Conservation (phyloP, 1,140 invertebrate species). For the Drosophila bifasciata region DNA sequence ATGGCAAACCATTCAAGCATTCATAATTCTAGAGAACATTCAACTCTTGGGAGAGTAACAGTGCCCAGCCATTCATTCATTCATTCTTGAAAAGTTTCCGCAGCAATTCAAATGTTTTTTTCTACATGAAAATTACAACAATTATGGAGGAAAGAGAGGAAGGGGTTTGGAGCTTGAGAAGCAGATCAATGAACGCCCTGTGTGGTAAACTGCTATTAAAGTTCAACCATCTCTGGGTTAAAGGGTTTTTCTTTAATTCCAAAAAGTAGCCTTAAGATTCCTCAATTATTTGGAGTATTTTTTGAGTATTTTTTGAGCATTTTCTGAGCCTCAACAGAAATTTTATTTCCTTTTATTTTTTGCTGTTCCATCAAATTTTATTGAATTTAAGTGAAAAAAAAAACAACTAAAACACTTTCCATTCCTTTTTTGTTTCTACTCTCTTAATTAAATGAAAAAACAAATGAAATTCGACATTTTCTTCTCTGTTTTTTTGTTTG, state of each 20-base stretch:
- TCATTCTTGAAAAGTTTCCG: conserved; percentile 1
- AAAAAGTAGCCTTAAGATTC: background rate
- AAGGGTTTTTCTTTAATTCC: background rate
- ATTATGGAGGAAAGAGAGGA: too few relatives aligned
- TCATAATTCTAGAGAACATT: background rate
- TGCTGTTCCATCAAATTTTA: too few relatives aligned
- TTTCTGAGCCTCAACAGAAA: background rate
- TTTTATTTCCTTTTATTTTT: too few relatives aligned
- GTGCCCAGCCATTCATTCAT: conserved; percentile 2
- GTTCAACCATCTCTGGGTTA: too few relatives aligned
- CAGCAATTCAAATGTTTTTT: background rate
- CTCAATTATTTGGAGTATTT: background rate
- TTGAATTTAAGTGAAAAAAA: too few relatives aligned
- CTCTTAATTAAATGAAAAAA: conserved; percentile 27
- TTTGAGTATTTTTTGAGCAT: background rate
- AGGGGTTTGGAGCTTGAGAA: too few relatives aligned
- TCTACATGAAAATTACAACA: background rate
- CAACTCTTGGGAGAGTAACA: conserved; percentile 1
- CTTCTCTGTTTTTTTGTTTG: too few relatives aligned
- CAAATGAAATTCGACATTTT: background rate
- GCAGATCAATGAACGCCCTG: too few relatives aligned
- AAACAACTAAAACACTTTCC: background rate
- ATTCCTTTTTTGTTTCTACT: background rate
- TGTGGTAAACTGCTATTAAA: too few relatives aligned
- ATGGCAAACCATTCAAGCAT: background rate